A percentile compares a stretch with the other conserved stretches of the same genome.
Evolutionary conservation across 2,797 vertebrate genomes (phyloP).

Genomic region (Remorina albescens): DNA sequence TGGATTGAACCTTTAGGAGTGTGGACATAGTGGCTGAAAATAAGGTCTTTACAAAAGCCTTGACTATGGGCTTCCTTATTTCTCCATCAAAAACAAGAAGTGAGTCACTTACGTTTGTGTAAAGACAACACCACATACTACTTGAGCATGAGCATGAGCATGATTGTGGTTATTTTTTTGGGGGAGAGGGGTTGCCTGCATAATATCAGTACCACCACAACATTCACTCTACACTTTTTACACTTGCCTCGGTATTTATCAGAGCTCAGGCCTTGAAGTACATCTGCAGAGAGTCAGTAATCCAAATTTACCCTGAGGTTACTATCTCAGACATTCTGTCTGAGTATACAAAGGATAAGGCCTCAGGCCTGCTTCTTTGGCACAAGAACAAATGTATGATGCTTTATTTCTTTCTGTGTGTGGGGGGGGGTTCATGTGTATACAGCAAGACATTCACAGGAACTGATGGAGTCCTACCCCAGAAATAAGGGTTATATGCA

Average conservation of each 20-base stretch:
- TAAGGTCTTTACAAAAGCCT: constrained; percentile 59
- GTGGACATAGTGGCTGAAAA: constrained; percentile 53
- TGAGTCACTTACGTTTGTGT: constrained; percentile 20
- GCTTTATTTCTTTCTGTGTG: too few species aligned
- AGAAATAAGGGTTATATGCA: too few species aligned
- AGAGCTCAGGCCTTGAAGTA: too few species aligned
- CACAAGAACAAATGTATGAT: too few species aligned
- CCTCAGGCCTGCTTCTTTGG: too few species aligned
- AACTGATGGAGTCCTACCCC: too few species aligned
- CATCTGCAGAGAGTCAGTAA: background rate
- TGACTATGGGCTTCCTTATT: constrained; percentile 83
- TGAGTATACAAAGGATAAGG: too few species aligned
- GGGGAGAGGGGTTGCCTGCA: too few species aligned
- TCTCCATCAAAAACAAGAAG: constrained; percentile 78
- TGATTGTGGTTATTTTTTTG: background rate
- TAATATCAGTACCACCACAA: background rate
- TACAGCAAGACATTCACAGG: too few species aligned
- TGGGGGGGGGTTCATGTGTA: too few species aligned
- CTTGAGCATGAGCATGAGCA: background rate
- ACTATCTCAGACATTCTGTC: background rate
- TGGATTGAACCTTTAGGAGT: constrained; percentile 59
- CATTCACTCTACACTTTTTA: background rate
- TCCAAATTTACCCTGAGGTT: too few species aligned
- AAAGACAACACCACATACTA: background rate
- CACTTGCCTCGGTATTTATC: background rate